A percentile compares a stretch with the other conserved stretches of the same genome.
Evolutionary conservation across 2,888 invertebrate genomes (phyloP).

Genomic region (Brenthis hecate): DNA sequence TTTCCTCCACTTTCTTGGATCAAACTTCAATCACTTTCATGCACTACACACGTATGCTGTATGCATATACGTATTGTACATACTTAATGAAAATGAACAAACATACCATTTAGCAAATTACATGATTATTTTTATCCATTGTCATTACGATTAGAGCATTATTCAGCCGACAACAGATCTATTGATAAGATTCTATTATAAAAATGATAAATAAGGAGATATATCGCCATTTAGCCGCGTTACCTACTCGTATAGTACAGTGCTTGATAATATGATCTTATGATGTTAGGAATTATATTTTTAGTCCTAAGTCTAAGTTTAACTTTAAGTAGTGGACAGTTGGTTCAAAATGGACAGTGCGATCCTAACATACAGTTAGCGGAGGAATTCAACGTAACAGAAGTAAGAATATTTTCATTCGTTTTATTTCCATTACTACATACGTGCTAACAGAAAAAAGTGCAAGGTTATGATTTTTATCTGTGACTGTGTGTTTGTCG

Average conservation of each 20-base stretch:
- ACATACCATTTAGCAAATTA: neutral
- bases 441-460: neutral
- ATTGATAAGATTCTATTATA: slow-evolving; percentile 45
- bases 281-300: slow-evolving; percentile 53
- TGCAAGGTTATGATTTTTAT: neutral
- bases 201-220: slow-evolving; percentile 46
- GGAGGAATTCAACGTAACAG: slow-evolving; percentile 47
- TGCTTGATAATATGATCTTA: slow-evolving; percentile 57
- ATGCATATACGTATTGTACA: too few species aligned
- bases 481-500: too few species aligned
- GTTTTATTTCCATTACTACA: neutral
- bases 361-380: slow-evolving; percentile 46
- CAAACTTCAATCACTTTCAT: too few species aligned
- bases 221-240: slow-evolving; percentile 53
- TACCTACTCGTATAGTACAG: slow-evolving; percentile 47
- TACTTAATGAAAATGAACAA: neutral
- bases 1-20: too few species aligned
- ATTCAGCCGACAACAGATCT: slow-evolving; percentile 32
- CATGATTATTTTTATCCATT: slow-evolving; percentile 11
- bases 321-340: slow-evolving; percentile 55
- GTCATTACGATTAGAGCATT: slow-evolving; percentile 35
- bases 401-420: slow-evolving; percentile 48
- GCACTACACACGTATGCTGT: too few species aligned
- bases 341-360: slow-evolving; percentile 62
- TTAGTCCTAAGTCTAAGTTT: slow-evolving; percentile 57